These are phyloP conservation scores for Macrosoma leucophasiata DNA, from an alignment of 2,888 invertebrate species.

Conservation along the genomic window DNA sequence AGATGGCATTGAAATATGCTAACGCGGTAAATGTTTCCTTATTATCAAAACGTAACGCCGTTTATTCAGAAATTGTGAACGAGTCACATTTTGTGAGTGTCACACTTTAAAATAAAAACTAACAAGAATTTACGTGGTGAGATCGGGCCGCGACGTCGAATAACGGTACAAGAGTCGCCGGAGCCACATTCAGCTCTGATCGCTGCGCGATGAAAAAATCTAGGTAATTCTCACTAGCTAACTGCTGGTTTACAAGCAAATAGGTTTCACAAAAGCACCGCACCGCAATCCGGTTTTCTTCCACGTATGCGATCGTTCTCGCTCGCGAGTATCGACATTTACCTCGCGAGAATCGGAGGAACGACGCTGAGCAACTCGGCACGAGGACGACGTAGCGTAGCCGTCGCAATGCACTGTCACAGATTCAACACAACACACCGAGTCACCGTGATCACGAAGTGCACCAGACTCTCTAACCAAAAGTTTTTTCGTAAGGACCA, in stretches of 20 bases:
- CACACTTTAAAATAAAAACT: slow-evolving; percentile 29
- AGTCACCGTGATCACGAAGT: too few species aligned
- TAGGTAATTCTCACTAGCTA: slow-evolving; percentile 37
- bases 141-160: slow-evolving; percentile 14
- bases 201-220: slow-evolving; percentile 33
- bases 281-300: slow-evolving; percentile 58
- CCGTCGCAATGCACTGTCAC: slow-evolving; percentile 60
- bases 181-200: slow-evolving; percentile 41
- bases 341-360: slow-evolving; percentile 65
- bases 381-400: slow-evolving; percentile 51
- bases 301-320: slow-evolving; percentile 60
- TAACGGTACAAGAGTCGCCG: slow-evolving; percentile 54
- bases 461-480: slow-evolving; percentile 35
- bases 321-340: slow-evolving; percentile 57
- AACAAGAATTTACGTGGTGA: slow-evolving; percentile 7
- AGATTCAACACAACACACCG: slow-evolving; percentile 47
- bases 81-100: too few species aligned
- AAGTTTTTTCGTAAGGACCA: slow-evolving; percentile 45
- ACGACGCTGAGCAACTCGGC: slow-evolving; percentile 59
- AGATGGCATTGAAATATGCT: slow-evolving; percentile 52
- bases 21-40: slow-evolving; percentile 49
- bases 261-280: slow-evolving; percentile 42
- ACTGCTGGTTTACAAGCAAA: slow-evolving; percentile 31
- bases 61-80: too few species aligned
- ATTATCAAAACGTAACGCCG: slow-evolving; percentile 34